Percentiles rank a stretch among this genome's conserved stretches.
Conservation (phyloP, 2,797 vertebrate genomes). For the Halcyon smyrnensis region DNA sequence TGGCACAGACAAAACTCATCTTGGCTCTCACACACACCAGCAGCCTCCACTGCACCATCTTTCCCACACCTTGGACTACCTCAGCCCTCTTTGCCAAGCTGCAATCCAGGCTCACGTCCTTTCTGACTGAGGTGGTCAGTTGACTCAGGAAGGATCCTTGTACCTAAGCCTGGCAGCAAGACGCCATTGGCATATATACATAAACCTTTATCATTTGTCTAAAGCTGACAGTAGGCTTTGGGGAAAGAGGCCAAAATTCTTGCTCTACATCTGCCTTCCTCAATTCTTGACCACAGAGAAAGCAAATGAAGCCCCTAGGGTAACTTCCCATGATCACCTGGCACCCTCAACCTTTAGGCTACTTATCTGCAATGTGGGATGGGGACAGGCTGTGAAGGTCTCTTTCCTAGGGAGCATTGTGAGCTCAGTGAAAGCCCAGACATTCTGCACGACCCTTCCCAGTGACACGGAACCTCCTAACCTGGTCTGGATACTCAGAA, state of each 20-base stretch:
- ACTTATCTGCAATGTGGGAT: not conserved
- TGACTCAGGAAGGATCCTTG: not conserved
- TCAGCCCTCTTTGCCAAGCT: not conserved
- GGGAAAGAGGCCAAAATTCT: not conserved
- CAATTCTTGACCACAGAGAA: not conserved
- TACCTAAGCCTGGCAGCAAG: not conserved
- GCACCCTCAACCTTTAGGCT: not conserved
- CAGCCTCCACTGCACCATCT: not conserved
- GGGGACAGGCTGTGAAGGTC: not conserved
- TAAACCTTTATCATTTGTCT: not conserved
- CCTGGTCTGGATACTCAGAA: not conserved
- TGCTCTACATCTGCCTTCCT: not conserved
- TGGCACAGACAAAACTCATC: not conserved
- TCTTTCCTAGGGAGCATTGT: not conserved
- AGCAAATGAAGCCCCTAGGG: not conserved
- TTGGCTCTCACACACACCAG: not conserved
- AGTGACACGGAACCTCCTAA: not conserved
- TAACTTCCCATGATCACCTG: not conserved
- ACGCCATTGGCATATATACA: rapidly evolving
- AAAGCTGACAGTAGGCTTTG: not conserved
- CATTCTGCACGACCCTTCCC: not conserved
- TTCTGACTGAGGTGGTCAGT: not conserved
- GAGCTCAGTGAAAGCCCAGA: not conserved
- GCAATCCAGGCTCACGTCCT: not conserved
- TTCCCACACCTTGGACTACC: not conserved